Evolutionary conservation across 2,888 invertebrate species (phyloP), one percentile per base, ranked within the genome.

Genomic region (Sesamia inferens): DNA sequence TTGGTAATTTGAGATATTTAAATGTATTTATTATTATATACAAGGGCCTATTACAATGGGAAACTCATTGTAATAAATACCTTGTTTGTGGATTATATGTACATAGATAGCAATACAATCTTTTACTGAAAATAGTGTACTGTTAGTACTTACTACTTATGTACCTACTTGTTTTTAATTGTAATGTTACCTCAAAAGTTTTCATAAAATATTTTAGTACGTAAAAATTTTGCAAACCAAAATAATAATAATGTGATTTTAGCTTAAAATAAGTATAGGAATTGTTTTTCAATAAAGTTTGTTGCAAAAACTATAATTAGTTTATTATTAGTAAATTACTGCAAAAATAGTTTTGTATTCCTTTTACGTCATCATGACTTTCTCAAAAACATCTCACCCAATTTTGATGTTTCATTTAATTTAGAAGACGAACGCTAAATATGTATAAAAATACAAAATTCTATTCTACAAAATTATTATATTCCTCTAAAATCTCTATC

Each of bases 401-500:
- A 58, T 58, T 58, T 16, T 10, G 10, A 13, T 55, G 54, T 3
- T 51, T 19, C 19, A 13, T 44, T 44, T 44, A 13, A 44, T 44
- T 13, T 44, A 39, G 39, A 39, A 7, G 39, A 39, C 39, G 39
- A 39, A 39, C 7, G 39, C 39, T 39, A 39, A 39, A 39, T 6
- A 5, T 5, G 39, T 39, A 39, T 31, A 31, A 31, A 39, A 55
- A 59, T 39, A 44, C 63, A 13, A 22, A 0, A 39, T 44, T 67
- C 65, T 64, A 83, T 72, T 69, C 42, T 61, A 81, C 24, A 68
- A 74, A 67, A 74, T 83, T 75, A 78, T 86, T 87, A 71, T 90
- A 83, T 74, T 90, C 89, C 0, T 88, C 74, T 65, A 94, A 78
- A 22, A 94, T 78, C 59, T 87, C 88, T 5, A 92, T 71, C 0